Evolutionary conservation across 1,140 invertebrate species (phyloP), one percentile per base, ranked within the genome.

Genomic region (Oreohelix idahoensis): DNA sequence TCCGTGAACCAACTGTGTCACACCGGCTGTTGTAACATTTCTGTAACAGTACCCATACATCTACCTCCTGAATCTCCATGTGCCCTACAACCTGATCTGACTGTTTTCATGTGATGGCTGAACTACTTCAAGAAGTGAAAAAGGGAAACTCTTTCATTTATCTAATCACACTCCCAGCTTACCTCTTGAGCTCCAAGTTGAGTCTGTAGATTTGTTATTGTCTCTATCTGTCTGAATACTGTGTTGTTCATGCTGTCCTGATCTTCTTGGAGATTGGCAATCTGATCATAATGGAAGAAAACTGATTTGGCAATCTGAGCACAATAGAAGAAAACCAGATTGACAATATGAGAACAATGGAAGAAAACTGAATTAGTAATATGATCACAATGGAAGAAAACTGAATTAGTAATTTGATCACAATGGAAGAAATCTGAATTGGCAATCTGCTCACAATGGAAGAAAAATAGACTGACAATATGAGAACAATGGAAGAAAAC

Each of bases 201-300:
- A 23, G 29, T 39, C 36, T 80, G 63, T 42, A 80, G 36, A 36
- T 36, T 71, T 45, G 69, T 66, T 29, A 80, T 29, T 38, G 45
- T 71, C 29, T 82, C 70, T 20, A 38, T 51, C 29, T 74, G 71
- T 39, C 51, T 53, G 10, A 82, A 32, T 0, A 58, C 49, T 13
- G 49, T 73, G 71, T 53, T 75, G 42, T 82, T 75, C 26, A 51
- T 51, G 51, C 80, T 82, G 36, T 82, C 71, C 26, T 82, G 71
- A 32, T 82, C 80, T 39, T 82, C 70, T 36, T 82, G 80, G 0
- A 82, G 51, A 42, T 74, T 82, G 8, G 58, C 10, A 58, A 82
- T 82, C 80, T 82, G 36, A 26, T 13, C 10, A 58, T 15, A n/a
- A n/a, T 58, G 53, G 15, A 58, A 10, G 10, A 49, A 58, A 20